Conservation (phyloP, 2,113 vertebrate species). For the Nibea coibor region DNA sequence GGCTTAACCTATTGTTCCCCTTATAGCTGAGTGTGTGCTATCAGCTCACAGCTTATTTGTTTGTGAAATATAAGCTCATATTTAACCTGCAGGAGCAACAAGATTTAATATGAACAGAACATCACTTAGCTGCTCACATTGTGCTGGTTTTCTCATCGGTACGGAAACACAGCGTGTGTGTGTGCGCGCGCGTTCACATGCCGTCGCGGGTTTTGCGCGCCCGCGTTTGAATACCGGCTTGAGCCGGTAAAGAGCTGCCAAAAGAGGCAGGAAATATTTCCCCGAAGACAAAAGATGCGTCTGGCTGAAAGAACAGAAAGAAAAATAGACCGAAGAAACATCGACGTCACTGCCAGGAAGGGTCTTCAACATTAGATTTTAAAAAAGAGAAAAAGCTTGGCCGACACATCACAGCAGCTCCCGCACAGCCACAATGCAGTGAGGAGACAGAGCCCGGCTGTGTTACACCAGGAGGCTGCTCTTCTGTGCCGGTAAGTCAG, state of each 20-base stretch:
- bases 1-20: too few species aligned
- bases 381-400: too few species aligned
- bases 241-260: slow-evolving; percentile 78
- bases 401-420: too few species aligned
- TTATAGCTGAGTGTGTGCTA: too few species aligned
- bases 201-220: slow-evolving; percentile 17
- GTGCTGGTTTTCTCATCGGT: background rate
- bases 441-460: background rate
- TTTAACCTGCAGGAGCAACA: background rate
- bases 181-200: slow-evolving; percentile 54
- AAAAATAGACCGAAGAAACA: background rate
- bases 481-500: slow-evolving; percentile 12
- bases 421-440: background rate
- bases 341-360: background rate
- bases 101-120: background rate
- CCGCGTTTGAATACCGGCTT: slow-evolving; percentile 79
- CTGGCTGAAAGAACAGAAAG: background rate
- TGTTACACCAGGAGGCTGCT: background rate
- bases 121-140: background rate
- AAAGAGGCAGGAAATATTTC: slow-evolving; percentile 30
- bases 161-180: background rate
- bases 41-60: too few species aligned
- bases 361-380: background rate
- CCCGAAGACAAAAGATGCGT: slow-evolving; percentile 19
- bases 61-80: background rate